Base-by-base conservation (phyloP, 2,113 vertebrate genomes). In the Pica pica region DNA sequence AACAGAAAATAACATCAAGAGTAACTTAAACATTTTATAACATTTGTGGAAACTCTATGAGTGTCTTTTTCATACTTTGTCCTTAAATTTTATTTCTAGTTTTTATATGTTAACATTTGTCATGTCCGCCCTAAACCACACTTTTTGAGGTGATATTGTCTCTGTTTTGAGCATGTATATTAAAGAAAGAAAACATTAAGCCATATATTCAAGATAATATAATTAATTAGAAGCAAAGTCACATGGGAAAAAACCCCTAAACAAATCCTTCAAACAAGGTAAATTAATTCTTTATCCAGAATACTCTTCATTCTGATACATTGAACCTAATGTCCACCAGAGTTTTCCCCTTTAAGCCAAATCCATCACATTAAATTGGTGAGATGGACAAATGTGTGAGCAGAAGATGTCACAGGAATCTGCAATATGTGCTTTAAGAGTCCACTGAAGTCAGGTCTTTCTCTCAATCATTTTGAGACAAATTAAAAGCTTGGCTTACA, bases 181-280 rank as follows among this genome's bases (percentile, higher is more conserved):
- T 46, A 65, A 76, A 77, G 11, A 46, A 22, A 80, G 27, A 79
- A 60, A 67, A 1, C 2, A 52, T 37, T 21, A 61, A 70, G 11
- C 15, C 5, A 7, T 56, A 39, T 64, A 64, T 50, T 53, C 7
- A 71, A 63, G 22, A 1, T 46, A 55, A 53, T 61, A 20, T 19
- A 59, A 50, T 55, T 67, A 55, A 76, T 50, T 15, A 16, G 13
- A 80, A 35, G 7, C 11, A 41, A 20, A 65, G 8, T 46, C 13
- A 56, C 1, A 1, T 30, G 10, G 24, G 2, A 0, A 1, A 28
- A 41, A 53, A 42, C 9, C 1, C 3, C 20, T 41, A 41, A 22
- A 13, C 5, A 41, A 35, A 30, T 18, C 7, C 8, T 19, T 11
- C 2, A 46, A 49, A 27, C 1, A 11, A 42, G 6, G 2, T 47